Percentiles rank a stretch among this genome's conserved stretches.
Evolutionary conservation across 2,888 invertebrate species (phyloP).

Genomic region (Apocheima hispidaria): DNA sequence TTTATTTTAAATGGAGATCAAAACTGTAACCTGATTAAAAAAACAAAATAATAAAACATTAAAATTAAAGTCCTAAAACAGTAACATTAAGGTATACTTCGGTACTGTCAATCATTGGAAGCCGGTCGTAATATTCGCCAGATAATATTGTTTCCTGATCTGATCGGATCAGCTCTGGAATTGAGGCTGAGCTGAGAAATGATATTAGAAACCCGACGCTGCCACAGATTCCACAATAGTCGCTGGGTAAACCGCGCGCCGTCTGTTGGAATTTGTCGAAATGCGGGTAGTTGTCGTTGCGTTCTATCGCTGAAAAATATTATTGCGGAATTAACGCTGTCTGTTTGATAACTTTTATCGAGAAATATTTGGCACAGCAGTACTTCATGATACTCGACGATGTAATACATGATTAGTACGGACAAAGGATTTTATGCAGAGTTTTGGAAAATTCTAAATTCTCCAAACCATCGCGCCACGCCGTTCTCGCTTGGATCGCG

Average conservation of each 20-base stretch:
- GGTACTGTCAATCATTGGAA: neutral
- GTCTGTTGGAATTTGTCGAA: slow-evolving; percentile 3
- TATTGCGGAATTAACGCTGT: neutral
- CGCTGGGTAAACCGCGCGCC: neutral
- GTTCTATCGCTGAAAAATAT: neutral
- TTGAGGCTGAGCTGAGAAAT: slow-evolving; percentile 9
- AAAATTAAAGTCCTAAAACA: neutral
- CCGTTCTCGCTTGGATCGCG: too few species aligned
- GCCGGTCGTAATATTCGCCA: slow-evolving; percentile 4
- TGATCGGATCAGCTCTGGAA: neutral
- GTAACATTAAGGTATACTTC: neutral
- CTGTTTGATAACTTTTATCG: too few species aligned
- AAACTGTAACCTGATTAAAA: too few species aligned
- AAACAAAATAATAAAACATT: neutral
- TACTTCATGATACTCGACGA: too few species aligned
- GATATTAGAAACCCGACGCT: slow-evolving; percentile 11
- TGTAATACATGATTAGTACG: too few species aligned
- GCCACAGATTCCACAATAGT: neutral
- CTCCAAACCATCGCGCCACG: too few species aligned
- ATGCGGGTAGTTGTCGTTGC: neutral
- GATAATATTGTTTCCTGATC: slow-evolving; percentile 13
- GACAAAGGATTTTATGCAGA: too few species aligned
- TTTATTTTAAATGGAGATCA: too few species aligned
- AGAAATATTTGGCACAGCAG: too few species aligned
- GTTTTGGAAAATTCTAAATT: too few species aligned